phyloP scores from a whole-genome alignment of 2,113 vertebrate genomes.

The Aegithalos caudatus region DNA sequence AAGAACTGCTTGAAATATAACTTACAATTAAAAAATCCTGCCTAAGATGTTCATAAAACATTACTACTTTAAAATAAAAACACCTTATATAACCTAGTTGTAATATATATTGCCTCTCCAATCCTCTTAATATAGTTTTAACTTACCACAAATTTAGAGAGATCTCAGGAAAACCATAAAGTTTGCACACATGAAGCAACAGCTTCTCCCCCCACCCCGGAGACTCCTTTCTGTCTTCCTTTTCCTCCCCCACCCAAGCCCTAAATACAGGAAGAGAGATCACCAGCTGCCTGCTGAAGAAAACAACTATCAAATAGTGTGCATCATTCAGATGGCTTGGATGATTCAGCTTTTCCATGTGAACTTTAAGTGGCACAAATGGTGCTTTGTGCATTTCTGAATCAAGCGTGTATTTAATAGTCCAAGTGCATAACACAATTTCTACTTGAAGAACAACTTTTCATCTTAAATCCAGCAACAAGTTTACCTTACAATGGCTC shows the following conservation, averaged over 20 bases:
- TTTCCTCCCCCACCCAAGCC: neutral
- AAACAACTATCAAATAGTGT: neutral
- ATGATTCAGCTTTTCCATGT: conserved; percentile 39
- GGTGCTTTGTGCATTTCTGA: conserved; percentile 43
- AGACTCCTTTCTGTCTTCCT: neutral
- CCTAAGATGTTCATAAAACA: neutral
- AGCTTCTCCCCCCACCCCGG: neutral
- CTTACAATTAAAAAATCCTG: neutral
- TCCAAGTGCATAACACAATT: neutral
- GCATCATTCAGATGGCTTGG: conserved; percentile 27
- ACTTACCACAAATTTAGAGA: neutral
- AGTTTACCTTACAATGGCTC: neutral
- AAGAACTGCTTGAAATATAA: neutral
- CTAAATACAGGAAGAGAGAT: conserved; percentile 23
- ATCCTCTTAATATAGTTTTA: neutral
- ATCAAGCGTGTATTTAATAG: neutral
- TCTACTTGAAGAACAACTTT: neutral
- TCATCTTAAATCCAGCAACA: neutral
- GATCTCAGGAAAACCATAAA: neutral
- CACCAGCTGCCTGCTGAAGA: conserved; percentile 38
- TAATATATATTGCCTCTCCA: neutral
- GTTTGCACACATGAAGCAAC: neutral
- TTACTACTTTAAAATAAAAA: neutral
- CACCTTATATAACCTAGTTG: neutral
- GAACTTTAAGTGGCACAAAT: conserved; percentile 42